phyloP scores from a whole-genome alignment of 2,797 vertebrate genomes.

The Xenops minutus region DNA sequence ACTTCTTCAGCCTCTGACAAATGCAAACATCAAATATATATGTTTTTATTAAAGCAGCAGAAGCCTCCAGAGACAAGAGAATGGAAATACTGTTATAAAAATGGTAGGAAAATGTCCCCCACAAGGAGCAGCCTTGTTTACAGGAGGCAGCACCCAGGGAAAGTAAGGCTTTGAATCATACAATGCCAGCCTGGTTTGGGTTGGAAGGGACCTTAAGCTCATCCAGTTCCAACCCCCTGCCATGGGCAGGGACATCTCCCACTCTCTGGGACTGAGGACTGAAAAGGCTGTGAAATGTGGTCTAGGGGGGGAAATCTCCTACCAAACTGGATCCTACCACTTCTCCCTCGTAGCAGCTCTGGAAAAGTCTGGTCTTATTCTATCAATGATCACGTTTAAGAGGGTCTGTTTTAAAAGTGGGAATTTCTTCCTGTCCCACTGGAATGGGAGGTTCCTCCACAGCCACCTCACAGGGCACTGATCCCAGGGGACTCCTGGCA shows the following conservation, averaged over 20 bases:
- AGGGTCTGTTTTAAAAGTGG: neutral
- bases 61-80: neutral
- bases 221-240: neutral
- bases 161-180: neutral
- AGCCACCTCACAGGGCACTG: accelerated
- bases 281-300: neutral
- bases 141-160: neutral
- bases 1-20: neutral
- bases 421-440: neutral
- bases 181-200: neutral
- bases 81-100: neutral
- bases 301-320: neutral
- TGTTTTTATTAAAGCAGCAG: neutral
- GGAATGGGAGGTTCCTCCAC: neutral
- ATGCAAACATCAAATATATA: neutral
- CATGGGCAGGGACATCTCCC: neutral
- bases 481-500: neutral
- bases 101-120: neutral
- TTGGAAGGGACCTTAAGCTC: neutral
- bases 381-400: accelerated
- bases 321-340: neutral
- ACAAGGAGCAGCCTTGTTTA: neutral
- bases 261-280: neutral
- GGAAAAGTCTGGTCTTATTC: neutral
- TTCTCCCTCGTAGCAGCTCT: neutral